These are phyloP conservation scores for Drosophila bunnanda DNA, from an alignment of 2,888 invertebrate species.

Conservation along the genomic window DNA sequence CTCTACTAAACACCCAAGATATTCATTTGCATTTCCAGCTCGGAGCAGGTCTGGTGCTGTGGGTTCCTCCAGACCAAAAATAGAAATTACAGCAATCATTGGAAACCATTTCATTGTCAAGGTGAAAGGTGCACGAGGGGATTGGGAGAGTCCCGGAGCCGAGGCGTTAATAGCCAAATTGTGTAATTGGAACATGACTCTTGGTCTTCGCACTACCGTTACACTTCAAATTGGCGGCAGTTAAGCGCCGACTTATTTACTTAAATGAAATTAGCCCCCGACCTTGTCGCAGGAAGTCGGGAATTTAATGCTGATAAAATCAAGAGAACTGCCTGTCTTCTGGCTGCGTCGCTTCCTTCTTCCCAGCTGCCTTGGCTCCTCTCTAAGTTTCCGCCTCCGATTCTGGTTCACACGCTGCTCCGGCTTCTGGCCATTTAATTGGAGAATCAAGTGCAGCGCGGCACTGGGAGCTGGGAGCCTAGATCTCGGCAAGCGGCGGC, in stretches of 20 bases:
- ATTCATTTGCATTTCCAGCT: constrained; percentile 69
- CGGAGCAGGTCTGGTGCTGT: neutral
- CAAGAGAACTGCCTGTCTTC: constrained; percentile 47
- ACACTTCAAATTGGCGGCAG: constrained; percentile 65
- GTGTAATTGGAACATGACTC: constrained; percentile 60
- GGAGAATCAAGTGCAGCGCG: constrained; percentile 59
- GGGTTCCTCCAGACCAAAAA: constrained; percentile 10
- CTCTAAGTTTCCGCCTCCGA: constrained; percentile 57
- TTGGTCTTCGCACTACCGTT: constrained; percentile 59
- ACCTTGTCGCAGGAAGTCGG: constrained; percentile 75
- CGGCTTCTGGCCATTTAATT: constrained; percentile 65
- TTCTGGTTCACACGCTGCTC: constrained; percentile 52
- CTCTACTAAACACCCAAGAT: constrained; percentile 68
- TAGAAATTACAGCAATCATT: constrained; percentile 69
- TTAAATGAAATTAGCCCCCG: constrained; percentile 73
- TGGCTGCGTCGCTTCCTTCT: constrained; percentile 31
- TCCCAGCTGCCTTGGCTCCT: constrained; percentile 3
- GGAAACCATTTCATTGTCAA: constrained; percentile 72
- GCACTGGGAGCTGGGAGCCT: constrained; percentile 9
- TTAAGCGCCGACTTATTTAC: constrained; percentile 71
- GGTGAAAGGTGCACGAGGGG: constrained; percentile 35
- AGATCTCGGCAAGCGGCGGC: constrained; percentile 25
- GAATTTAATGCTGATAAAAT: constrained; percentile 72
- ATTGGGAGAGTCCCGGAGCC: neutral
- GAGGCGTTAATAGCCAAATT: constrained; percentile 78